These are phyloP conservation scores for fruit fly (Drosophila melanogaster) DNA, from an alignment of 1,140 invertebrate species.

Conservation along the genomic window Release_6_plus_ISO1_MT NT_033779.5:7926501-7927000, in stretches of 20 bases:
- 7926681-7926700: constrained; percentile 31
- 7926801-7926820: constrained; percentile 29
- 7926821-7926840: constrained; percentile 15
- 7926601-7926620: constrained; percentile 74
- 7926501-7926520: constrained; percentile 52
- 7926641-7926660: constrained; percentile 49
- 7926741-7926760: constrained; percentile 35
- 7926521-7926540: constrained; percentile 33
- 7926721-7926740: constrained; percentile 44
- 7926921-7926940: constrained; percentile 76
- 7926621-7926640: constrained; percentile 70
- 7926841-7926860: constrained; percentile 40
- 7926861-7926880: constrained; percentile 78
- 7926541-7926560: constrained; percentile 22
- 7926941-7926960: constrained; percentile 17
- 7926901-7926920: constrained; percentile 78
- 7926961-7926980: constrained; percentile 13
- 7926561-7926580: constrained; percentile 23
- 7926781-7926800: constrained; percentile 69
- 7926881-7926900: constrained; percentile 83
- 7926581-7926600: constrained; percentile 46
- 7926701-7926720: constrained; percentile 55
- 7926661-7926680: constrained; percentile 32
- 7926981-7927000: constrained; percentile 42
- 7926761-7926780: constrained; percentile 70